These are phyloP conservation scores for Magallana ariakensis DNA, from an alignment of 1,140 invertebrate species.

Conservation along the genomic window DNA sequence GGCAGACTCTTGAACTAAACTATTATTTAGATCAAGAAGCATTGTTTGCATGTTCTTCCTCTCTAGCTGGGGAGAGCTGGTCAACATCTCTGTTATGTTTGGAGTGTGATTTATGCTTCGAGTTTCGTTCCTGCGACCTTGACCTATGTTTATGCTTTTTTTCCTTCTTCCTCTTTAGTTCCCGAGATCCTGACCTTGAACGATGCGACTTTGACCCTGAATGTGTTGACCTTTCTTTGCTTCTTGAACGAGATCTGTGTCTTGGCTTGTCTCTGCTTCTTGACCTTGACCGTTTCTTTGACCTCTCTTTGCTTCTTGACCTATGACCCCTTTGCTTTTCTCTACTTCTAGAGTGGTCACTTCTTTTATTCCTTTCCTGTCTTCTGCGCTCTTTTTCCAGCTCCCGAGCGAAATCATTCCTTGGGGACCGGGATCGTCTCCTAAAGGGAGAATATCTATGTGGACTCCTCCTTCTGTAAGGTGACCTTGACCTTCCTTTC, in stretches of 20 bases:
- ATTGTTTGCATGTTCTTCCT: neutral
- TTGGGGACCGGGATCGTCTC: slow-evolving; percentile 33
- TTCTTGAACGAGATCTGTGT: slow-evolving; percentile 22
- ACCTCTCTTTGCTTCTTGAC: slow-evolving; percentile 33
- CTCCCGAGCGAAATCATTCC: slow-evolving; percentile 70
- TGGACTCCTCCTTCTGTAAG: slow-evolving; percentile 43
- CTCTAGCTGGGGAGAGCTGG: neutral
- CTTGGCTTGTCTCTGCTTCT: neutral
- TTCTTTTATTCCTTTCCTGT: slow-evolving; percentile 66
- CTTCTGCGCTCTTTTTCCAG: slow-evolving; percentile 71
- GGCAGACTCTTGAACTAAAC: neutral
- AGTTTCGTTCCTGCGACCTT: slow-evolving; percentile 48
- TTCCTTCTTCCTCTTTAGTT: slow-evolving; percentile 46
- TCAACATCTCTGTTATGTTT: slow-evolving; percentile 18
- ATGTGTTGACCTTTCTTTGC: slow-evolving; percentile 14
- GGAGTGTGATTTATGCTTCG: slow-evolving; percentile 14
- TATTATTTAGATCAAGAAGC: neutral
- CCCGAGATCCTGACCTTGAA: slow-evolving; percentile 53
- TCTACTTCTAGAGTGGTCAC: slow-evolving; percentile 29
- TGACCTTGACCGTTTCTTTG: slow-evolving; percentile 53
- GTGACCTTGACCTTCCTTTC: slow-evolving; percentile 28
- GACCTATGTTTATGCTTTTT: slow-evolving; percentile 47
- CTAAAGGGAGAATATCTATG: slow-evolving; percentile 42
- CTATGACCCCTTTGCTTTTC: slow-evolving; percentile 11
- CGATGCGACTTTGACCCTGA: slow-evolving; percentile 42